Evolutionary conservation across 2,797 vertebrate genomes (phyloP), one percentile per base, ranked within the genome.

Genomic region (Clarias platycephalus): DNA sequence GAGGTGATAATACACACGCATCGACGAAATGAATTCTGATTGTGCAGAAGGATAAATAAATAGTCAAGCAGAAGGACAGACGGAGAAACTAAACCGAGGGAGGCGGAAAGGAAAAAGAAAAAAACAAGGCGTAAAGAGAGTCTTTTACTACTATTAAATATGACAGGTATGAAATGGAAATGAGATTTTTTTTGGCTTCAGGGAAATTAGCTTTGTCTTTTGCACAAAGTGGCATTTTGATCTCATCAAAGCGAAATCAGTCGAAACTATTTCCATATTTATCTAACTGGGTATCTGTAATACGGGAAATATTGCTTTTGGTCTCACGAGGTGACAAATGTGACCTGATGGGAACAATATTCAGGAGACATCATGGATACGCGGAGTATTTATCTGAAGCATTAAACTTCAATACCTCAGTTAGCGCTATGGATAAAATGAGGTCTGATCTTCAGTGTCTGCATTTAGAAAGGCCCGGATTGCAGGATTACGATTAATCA

Each of bases 401-500:
- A 10, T 63, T n/a, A 63, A n/a, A 10, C 66, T 68, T 1, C 31
- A 20, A 34, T 37, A 68, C 28, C 31, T 20, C 31, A 1, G 44
- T 44, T 44, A 44, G 0, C 44, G 44, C 44, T 10, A 44, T 44
- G 44, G 44, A 16, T 31, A 28, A 1, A 31, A 31, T 37, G n/a
- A 72, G 70, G 13, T 49, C 70, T 71, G 70, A 24, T 86, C 87
- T 93, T 88, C 89, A 88, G 93, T 91, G 88, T 77, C 83, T 72
- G 86, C 60, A 77, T 90, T 92, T 92, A 92, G 88, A 92, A 92
- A 93, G 89, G 85, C 77, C 87, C 81, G 83, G 76, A 64, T 85
- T 91, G 91, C 87, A 88, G 90, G 91, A 89, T 79, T 88, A 86
- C 84, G 92, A 89, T 90, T 87, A 87, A 88, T 93, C 88, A 88